phyloP scores from a whole-genome alignment of 1,140 invertebrate species.

The Atta colombica region DNA sequence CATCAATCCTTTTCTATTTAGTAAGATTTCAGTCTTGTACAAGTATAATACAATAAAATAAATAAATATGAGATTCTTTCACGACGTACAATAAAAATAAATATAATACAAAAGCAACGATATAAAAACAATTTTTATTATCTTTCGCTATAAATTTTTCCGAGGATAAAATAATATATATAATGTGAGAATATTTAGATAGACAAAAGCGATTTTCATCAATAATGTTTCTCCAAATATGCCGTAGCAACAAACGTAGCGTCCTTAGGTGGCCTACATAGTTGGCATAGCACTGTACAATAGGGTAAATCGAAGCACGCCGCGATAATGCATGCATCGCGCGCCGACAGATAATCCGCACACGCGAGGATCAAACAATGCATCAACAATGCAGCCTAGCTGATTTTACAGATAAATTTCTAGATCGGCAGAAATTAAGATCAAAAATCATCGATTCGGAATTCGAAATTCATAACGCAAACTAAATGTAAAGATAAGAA shows the following conservation, averaged over 20 bases:
- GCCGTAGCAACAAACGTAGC: slow-evolving; percentile 16
- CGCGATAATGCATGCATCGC: slow-evolving; percentile 17
- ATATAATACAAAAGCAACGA: neutral
- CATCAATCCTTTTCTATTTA: neutral
- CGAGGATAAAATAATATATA: neutral
- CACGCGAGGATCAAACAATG: neutral
- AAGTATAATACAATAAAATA: neutral
- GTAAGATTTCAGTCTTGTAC: neutral
- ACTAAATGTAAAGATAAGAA: neutral
- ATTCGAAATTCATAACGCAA: neutral
- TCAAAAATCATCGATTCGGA: neutral
- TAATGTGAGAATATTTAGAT: neutral
- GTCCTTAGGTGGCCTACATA: slow-evolving; percentile 13
- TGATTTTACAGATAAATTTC: neutral
- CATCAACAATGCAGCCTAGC: neutral
- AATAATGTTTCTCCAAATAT: slow-evolving; percentile 8
- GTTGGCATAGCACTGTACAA: slow-evolving; percentile 32
- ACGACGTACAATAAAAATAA: slow-evolving; percentile 23
- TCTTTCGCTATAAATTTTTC: neutral
- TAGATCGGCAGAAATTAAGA: neutral
- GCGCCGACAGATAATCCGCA: slow-evolving; percentile 13
- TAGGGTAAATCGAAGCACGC: slow-evolving; percentile 30
- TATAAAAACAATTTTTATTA: neutral
- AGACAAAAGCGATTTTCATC: slow-evolving; percentile 13
- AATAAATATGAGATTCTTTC: neutral